These are phyloP conservation scores for Drosophila maculinotata DNA, from an alignment of 2,888 invertebrate species.

Conservation along the genomic window DNA sequence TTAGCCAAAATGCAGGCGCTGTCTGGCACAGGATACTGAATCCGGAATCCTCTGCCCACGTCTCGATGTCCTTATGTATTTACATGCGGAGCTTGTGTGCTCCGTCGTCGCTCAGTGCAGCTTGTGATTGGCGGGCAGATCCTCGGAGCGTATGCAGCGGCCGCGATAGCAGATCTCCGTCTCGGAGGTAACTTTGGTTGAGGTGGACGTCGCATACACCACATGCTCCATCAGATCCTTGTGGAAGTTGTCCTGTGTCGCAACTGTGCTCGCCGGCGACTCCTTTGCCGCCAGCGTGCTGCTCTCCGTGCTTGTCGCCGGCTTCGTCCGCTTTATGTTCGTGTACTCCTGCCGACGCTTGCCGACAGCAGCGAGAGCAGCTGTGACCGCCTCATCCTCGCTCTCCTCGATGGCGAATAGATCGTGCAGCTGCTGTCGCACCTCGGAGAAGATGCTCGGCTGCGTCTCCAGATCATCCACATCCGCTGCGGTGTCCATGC, in stretches of 20 bases:
- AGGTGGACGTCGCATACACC: conserved; percentile 88
- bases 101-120: conserved; percentile 74
- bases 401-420: conserved; percentile 82
- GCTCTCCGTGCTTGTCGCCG: conserved; percentile 68
- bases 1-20: conserved; percentile 17
- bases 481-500: conserved; percentile 73
- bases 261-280: conserved; percentile 43
- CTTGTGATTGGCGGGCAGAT: conserved; percentile 84
- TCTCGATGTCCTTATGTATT: conserved; percentile 55
- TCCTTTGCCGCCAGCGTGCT: conserved; percentile 48
- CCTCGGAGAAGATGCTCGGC: conserved; percentile 84
- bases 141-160: conserved; percentile 90
- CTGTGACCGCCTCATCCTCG: conserved; percentile 77
- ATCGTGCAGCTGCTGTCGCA: conserved; percentile 83
- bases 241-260: conserved; percentile 76
- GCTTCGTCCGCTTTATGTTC: conserved; percentile 80
- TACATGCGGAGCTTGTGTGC: conserved; percentile 49
- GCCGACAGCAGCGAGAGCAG: conserved; percentile 72
- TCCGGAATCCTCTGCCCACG: conserved; percentile 32
- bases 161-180: conserved; percentile 95
- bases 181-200: conserved; percentile 93
- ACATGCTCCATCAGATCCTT: conserved; percentile 84
- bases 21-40: background rate
- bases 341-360: conserved; percentile 83
- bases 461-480: conserved; percentile 83